Evolutionary conservation across 1,140 invertebrate genomes (phyloP).

Genomic region (Papilio dardanus): DNA sequence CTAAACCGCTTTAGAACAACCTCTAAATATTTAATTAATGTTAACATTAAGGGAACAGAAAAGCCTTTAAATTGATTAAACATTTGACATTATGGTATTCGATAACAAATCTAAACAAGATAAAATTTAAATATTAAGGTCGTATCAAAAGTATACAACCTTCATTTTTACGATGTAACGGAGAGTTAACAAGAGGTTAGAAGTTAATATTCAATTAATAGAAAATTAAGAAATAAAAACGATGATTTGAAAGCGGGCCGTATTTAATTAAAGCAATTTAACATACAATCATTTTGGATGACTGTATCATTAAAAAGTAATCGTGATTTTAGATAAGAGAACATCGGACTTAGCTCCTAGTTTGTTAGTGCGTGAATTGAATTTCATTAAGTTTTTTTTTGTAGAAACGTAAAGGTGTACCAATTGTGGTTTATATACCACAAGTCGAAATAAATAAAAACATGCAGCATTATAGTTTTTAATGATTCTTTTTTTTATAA

Average conservation of each 20-base stretch:
- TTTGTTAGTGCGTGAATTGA: not conserved
- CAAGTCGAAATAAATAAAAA: not conserved
- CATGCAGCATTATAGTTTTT: no score
- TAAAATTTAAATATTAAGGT: slow-evolving; percentile 26
- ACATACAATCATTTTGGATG: slow-evolving; percentile 25
- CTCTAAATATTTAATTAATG: not conserved
- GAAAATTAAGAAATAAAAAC: slow-evolving; percentile 20
- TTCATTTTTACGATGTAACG: not conserved
- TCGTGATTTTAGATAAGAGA: slow-evolving; percentile 19
- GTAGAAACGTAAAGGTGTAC: not conserved
- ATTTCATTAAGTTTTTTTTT: not conserved
- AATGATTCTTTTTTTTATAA: no score
- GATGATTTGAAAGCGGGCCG: not conserved
- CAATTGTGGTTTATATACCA: not conserved
- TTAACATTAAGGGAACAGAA: not conserved
- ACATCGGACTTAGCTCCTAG: not conserved
- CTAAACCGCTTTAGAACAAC: not conserved
- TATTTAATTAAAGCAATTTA: slow-evolving; percentile 19
- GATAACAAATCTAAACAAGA: slow-evolving; percentile 7
- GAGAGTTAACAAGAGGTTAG: slow-evolving; percentile 9
- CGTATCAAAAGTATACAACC: not conserved
- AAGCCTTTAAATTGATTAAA: not conserved
- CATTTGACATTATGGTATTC: not conserved
- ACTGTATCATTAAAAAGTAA: slow-evolving; percentile 15
- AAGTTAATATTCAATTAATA: slow-evolving; percentile 26